These are phyloP conservation scores for Nasonia vitripennis DNA, from an alignment of 1,140 invertebrate genomes.

Conservation along the genomic window DNA sequence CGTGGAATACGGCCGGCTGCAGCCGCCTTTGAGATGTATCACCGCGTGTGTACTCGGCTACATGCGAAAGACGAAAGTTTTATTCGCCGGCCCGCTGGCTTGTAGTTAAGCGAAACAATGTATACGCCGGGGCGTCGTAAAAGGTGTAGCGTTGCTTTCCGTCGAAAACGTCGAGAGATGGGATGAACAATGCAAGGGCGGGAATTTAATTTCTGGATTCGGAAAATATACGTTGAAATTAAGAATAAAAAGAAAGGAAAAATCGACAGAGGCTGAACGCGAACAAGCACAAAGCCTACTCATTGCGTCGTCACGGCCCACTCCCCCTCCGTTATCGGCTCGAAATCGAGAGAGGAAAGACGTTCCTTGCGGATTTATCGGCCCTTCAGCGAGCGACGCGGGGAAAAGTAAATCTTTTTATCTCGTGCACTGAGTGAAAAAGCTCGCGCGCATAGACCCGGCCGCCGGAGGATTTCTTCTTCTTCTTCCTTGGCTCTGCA, in stretches of 20 bases:
- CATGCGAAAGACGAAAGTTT: neutral
- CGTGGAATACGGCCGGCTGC: neutral
- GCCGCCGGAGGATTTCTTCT: neutral
- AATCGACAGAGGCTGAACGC: neutral
- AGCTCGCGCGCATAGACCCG: slow-evolving; percentile 26
- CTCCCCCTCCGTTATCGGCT: neutral
- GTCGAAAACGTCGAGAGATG: no score
- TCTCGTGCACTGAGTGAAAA: slow-evolving; percentile 33
- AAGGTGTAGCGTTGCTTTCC: neutral
- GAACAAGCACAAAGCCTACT: slow-evolving; percentile 3
- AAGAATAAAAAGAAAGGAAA: slow-evolving; percentile 34
- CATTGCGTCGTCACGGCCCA: no score
- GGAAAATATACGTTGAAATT: slow-evolving; percentile 8
- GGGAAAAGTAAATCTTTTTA: slow-evolving; percentile 7
- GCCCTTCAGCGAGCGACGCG: neutral
- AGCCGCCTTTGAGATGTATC: neutral
- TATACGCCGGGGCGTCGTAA: slow-evolving; percentile 10
- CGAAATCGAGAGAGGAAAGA: slow-evolving; percentile 6
- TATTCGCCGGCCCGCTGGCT: neutral
- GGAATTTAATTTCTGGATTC: no score
- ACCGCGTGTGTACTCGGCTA: neutral
- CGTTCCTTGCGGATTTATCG: slow-evolving; percentile 42
- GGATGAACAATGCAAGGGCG: no score
- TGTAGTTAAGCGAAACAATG: neutral
- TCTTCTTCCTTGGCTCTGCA: neutral